Conservation (phyloP, 2,888 invertebrate genomes). For the Lymantria dispar region DNA sequence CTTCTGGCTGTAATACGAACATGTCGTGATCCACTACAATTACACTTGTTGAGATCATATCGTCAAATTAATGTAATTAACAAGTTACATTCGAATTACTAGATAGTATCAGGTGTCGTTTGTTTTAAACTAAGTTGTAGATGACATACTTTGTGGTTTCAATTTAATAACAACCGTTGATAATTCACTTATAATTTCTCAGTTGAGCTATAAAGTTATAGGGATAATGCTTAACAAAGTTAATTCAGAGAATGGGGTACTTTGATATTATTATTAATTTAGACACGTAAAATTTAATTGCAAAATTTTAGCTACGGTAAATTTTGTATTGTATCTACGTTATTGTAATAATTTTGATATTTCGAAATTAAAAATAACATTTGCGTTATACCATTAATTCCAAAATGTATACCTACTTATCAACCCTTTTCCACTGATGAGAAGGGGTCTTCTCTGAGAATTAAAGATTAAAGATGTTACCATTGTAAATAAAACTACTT, state of each 20-base stretch:
- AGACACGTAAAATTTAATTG: neutral
- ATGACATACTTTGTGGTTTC: constrained; percentile 9
- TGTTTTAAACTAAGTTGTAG: constrained; percentile 45
- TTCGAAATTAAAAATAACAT: neutral
- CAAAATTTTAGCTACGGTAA: neutral
- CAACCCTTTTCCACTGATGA: no score
- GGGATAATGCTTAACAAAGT: neutral
- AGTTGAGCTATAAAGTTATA: constrained; percentile 2
- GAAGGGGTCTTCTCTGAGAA: no score
- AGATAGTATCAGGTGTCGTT: constrained; percentile 49
- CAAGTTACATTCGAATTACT: constrained; percentile 51
- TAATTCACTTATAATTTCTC: neutral
- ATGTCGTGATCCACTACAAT: constrained; percentile 54
- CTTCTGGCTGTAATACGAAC: constrained; percentile 35
- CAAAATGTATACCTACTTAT: no score
- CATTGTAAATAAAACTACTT: no score
- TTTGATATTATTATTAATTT: neutral
- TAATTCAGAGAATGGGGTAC: neutral
- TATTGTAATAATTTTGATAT: neutral
- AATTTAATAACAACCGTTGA: neutral
- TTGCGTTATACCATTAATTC: no score
- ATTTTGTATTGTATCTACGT: neutral
- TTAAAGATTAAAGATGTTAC: no score
- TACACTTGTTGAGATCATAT: constrained; percentile 56
- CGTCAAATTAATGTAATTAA: constrained; percentile 60